Evolutionary conservation across 1,140 invertebrate species (phyloP).

Genomic region (Camponotus floridanus): DNA sequence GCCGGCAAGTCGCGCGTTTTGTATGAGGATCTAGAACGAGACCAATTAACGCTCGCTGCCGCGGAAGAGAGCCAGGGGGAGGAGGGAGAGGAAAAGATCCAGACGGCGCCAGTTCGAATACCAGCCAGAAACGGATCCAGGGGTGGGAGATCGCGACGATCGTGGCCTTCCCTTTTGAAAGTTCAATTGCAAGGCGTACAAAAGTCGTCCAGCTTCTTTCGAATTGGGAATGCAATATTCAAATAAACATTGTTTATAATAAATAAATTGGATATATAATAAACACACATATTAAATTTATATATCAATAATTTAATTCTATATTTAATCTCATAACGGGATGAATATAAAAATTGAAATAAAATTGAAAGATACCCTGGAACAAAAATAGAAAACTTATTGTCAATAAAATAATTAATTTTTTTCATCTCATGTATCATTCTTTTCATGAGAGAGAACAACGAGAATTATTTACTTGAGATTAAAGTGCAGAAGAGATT

Average conservation of each 20-base stretch:
- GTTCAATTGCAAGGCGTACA: constrained; percentile 27
- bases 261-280: background rate
- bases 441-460: background rate
- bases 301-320: too few relatives aligned
- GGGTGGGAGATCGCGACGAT: background rate
- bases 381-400: background rate
- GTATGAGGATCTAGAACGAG: constrained; percentile 61
- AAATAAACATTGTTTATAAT: background rate
- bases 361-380: too few relatives aligned
- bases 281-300: background rate
- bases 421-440: background rate
- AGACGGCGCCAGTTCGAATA: constrained; percentile 68
- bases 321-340: background rate
- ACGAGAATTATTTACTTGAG: background rate
- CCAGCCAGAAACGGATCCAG: constrained; percentile 21
- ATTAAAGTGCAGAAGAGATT: background rate
- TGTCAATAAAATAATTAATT: constrained; percentile 1
- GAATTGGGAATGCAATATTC: background rate
- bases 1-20: background rate
- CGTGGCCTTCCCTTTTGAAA: background rate
- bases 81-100: constrained; percentile 18
- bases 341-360: background rate
- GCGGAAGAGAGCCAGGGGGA: background rate
- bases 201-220: background rate
- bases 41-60: constrained; percentile 69